A percentile compares a stretch with the other conserved stretches of the same genome.
These are phyloP conservation scores for Neosilurus mollespiculum DNA, from an alignment of 2,797 vertebrate genomes.

Conservation along the genomic window DNA sequence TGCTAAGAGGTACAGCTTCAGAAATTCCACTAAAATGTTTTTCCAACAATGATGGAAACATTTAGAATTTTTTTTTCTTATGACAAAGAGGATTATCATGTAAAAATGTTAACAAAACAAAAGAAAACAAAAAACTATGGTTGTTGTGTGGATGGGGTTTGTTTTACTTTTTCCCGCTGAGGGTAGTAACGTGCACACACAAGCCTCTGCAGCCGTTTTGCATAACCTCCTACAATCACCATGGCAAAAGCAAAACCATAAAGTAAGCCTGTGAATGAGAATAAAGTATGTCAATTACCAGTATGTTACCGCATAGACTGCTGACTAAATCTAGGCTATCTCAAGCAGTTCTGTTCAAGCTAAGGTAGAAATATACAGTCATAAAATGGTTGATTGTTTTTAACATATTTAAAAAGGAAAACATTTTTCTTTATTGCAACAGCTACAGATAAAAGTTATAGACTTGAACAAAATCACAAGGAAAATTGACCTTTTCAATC, in stretches of 20 bases:
- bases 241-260: slow-evolving; percentile 76
- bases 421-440: no score
- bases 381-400: no score
- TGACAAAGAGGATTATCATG: neutral
- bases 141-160: neutral
- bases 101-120: neutral
- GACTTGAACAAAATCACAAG: no score
- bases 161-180: slow-evolving; percentile 76
- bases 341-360: neutral
- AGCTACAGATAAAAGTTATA: no score
- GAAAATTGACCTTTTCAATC: no score
- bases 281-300: slow-evolving; percentile 16
- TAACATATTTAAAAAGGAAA: no score
- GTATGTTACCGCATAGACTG: neutral
- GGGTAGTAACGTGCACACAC: slow-evolving; percentile 81
- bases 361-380: neutral
- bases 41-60: neutral
- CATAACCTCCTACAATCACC: slow-evolving; percentile 68
- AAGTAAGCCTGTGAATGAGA: slow-evolving; percentile 72
- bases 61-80: neutral
- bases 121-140: neutral
- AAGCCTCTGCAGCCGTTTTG: slow-evolving; percentile 72
- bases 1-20: neutral
- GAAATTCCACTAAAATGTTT: neutral
- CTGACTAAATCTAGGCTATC: neutral